phyloP scores from a whole-genome alignment of 1,140 invertebrate genomes.

The Littorina saxatilis region DNA sequence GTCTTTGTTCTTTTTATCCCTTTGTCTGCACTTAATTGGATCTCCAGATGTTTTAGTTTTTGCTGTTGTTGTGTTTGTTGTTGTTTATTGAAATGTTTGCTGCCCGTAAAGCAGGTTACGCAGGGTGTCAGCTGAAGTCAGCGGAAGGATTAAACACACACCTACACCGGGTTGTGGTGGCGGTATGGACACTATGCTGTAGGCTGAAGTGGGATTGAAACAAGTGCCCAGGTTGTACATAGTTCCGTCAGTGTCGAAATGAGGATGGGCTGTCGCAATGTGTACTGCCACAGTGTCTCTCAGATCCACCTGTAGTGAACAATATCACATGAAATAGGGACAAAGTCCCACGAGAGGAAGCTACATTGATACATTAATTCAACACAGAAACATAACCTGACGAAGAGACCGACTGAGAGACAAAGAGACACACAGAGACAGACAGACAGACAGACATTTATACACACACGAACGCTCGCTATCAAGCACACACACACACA shows the following conservation, averaged over 20 bases:
- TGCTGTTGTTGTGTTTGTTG: too few species aligned
- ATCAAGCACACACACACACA: background rate
- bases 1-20: too few species aligned
- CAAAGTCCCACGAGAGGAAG: too few species aligned
- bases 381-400: background rate
- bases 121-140: too few species aligned
- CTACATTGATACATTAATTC: too few species aligned
- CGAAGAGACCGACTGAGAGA: background rate
- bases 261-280: constrained; percentile 79
- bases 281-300: constrained; percentile 54
- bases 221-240: constrained; percentile 73
- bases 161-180: background rate
- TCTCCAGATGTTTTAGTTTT: too few species aligned
- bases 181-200: constrained; percentile 43
- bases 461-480: background rate
- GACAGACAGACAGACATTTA: constrained; percentile 7
- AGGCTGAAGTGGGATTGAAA: constrained; percentile 37
- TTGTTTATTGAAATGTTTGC: too few species aligned
- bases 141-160: too few species aligned
- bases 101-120: too few species aligned
- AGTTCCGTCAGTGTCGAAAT: constrained; percentile 85
- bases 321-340: too few species aligned
- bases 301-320: constrained; percentile 1
- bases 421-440: constrained; percentile 15
- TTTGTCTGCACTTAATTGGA: too few species aligned